Percentiles rank a stretch among this genome's conserved stretches.
phyloP scores from a whole-genome alignment of 2,888 invertebrate species.

The Agrotis exclamationis region DNA sequence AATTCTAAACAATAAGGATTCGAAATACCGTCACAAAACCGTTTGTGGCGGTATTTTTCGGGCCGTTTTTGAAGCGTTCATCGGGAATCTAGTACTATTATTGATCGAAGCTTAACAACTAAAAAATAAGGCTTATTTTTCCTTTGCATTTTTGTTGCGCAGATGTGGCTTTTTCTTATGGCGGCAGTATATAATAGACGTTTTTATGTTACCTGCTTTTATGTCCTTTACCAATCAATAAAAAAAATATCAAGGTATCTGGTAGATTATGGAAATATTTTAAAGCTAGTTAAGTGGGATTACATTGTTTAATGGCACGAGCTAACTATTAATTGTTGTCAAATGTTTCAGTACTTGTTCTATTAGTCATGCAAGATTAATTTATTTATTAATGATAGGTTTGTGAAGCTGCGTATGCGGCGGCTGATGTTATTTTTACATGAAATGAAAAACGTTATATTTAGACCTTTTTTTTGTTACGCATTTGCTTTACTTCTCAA shows the following conservation, averaged over 20 bases:
- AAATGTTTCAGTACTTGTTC: conserved; percentile 9
- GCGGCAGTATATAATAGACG: too few relatives aligned
- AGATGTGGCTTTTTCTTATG: too few relatives aligned
- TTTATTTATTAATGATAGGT: conserved; percentile 3
- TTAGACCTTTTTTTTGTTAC: conserved; percentile 13
- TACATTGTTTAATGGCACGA: conserved; percentile 51
- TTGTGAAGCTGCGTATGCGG: background rate
- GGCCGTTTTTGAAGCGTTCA: too few relatives aligned
- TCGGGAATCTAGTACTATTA: too few relatives aligned
- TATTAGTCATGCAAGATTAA: conserved; percentile 10
- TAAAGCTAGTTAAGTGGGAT: conserved; percentile 59
- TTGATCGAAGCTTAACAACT: too few relatives aligned
- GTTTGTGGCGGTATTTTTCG: too few relatives aligned
- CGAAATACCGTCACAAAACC: too few relatives aligned
- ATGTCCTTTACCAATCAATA: conserved; percentile 22
- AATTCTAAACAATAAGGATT: too few relatives aligned
- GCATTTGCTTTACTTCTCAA: conserved; percentile 34
- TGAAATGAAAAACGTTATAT: conserved; percentile 22
- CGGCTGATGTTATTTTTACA: background rate
- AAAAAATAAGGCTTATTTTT: too few relatives aligned
- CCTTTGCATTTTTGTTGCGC: too few relatives aligned
- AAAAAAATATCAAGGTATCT: conserved; percentile 19
- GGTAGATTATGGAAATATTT: conserved; percentile 40
- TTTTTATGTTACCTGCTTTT: too few relatives aligned
- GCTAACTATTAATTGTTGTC: conserved; percentile 20